Percentiles rank a stretch among this genome's conserved stretches.
phyloP scores from a whole-genome alignment of 2,888 invertebrate species.

The Amblyteles armatorius region DNA sequence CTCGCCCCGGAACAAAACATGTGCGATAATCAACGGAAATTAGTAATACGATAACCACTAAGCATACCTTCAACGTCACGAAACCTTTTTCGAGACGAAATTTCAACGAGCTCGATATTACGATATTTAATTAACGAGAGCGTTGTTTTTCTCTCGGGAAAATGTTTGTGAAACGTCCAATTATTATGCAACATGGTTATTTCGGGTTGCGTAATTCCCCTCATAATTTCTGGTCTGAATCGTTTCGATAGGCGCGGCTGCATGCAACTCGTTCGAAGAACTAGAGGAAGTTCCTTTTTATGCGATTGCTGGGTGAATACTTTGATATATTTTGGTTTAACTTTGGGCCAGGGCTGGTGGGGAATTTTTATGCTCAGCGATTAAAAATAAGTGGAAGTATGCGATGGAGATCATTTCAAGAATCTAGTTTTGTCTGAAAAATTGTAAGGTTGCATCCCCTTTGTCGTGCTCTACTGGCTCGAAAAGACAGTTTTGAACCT shows the following conservation, averaged over 20 bases:
- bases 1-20: background rate
- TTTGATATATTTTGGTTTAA: no score
- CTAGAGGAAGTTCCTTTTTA: background rate
- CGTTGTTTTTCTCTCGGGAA: background rate
- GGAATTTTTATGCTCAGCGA: no score
- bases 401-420: no score
- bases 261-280: background rate
- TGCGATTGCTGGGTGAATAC: background rate
- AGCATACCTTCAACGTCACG: slow-evolving; percentile 15
- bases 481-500: no score
- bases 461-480: no score
- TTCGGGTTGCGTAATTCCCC: no score
- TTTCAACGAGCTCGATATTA: slow-evolving; percentile 31
- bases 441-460: no score
- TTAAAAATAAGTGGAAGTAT: no score
- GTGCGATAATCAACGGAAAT: slow-evolving; percentile 57
- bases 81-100: background rate
- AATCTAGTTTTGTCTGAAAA: no score
- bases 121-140: slow-evolving; percentile 20
- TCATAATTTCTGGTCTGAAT: background rate
- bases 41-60: slow-evolving; percentile 51
- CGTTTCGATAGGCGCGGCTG: background rate
- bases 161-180: background rate
- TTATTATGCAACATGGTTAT: background rate
- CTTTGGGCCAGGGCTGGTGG: no score